phyloP scores from a whole-genome alignment of 1,140 invertebrate species.

The Latrodectus geometricus region DNA sequence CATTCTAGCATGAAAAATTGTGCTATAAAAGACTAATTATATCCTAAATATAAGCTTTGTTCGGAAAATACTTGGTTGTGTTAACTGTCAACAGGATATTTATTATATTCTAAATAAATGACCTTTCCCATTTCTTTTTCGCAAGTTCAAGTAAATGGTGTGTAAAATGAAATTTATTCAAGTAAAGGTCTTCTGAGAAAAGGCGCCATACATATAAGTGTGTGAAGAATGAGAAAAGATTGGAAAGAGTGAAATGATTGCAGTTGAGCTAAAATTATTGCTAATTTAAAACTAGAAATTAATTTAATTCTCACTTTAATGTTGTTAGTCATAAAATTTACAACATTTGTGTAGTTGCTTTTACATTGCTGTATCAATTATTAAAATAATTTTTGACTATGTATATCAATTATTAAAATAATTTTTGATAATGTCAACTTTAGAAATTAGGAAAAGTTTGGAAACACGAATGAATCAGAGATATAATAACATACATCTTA shows the following conservation, averaged over 20 bases:
- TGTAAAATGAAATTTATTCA: conserved; percentile 44
- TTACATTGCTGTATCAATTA: too few species aligned
- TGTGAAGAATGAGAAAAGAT: background rate
- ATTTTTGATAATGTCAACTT: too few species aligned
- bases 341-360: too few species aligned
- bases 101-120: conserved; percentile 54
- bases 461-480: too few species aligned
- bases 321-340: too few species aligned
- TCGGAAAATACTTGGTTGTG: conserved; percentile 37
- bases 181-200: conserved; percentile 47
- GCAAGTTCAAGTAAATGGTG: conserved; percentile 45
- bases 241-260: background rate
- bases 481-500: too few species aligned
- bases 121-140: conserved; percentile 29
- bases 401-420: too few species aligned
- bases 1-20: conserved; percentile 36
- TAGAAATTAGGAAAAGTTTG: too few species aligned
- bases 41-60: conserved; percentile 28
- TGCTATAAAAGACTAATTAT: conserved; percentile 58
- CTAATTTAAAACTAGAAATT: too few species aligned
- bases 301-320: too few species aligned
- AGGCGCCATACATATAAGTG: conserved; percentile 1
- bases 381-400: too few species aligned
- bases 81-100: conserved; percentile 43
- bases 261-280: background rate